A percentile compares a stretch with the other conserved stretches of the same genome.
phyloP scores from a whole-genome alignment of 2,888 invertebrate genomes.

The Baccha elongata region DNA sequence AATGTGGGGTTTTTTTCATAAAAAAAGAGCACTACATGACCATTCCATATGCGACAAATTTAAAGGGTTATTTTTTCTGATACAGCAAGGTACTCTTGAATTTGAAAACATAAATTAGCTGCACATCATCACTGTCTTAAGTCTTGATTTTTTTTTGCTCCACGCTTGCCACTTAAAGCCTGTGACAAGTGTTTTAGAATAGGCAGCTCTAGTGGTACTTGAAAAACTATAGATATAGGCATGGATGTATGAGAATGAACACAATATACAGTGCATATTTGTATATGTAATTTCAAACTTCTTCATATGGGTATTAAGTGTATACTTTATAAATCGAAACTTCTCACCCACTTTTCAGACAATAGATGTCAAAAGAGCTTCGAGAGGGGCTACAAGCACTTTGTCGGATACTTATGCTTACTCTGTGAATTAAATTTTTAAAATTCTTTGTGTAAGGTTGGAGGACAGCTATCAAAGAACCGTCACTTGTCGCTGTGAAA shows the following conservation, averaged over 20 bases:
- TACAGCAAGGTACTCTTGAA: too few relatives aligned
- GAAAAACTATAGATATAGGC: conserved; percentile 17
- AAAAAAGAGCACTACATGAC: conserved; percentile 46
- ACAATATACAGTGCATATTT: background rate
- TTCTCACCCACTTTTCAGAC: conserved; percentile 67
- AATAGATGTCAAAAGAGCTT: conserved; percentile 60
- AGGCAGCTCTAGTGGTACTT: conserved; percentile 45
- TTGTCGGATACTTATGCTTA: conserved; percentile 54
- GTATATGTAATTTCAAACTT: conserved; percentile 39
- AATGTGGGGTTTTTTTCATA: conserved; percentile 41
- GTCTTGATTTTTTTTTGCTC: conserved; percentile 34
- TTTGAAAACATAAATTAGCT: conserved; percentile 39
- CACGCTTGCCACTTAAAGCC: conserved; percentile 48
- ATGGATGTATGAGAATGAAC: background rate
- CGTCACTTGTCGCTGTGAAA: conserved; percentile 33
- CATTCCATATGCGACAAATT: conserved; percentile 20
- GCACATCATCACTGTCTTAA: conserved; percentile 31
- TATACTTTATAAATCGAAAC: conserved; percentile 59
- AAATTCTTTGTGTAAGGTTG: conserved; percentile 45
- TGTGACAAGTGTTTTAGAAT: conserved; percentile 57
- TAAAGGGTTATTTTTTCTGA: conserved; percentile 3
- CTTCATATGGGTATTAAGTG: conserved; percentile 39
- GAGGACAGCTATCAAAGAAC: conserved; percentile 42
- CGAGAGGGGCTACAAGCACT: conserved; percentile 57
- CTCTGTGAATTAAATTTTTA: conserved; percentile 55